Percentiles rank a stretch among this genome's conserved stretches.
Conservation (phyloP, 2,888 invertebrate species). For the Philereme transversata region DNA sequence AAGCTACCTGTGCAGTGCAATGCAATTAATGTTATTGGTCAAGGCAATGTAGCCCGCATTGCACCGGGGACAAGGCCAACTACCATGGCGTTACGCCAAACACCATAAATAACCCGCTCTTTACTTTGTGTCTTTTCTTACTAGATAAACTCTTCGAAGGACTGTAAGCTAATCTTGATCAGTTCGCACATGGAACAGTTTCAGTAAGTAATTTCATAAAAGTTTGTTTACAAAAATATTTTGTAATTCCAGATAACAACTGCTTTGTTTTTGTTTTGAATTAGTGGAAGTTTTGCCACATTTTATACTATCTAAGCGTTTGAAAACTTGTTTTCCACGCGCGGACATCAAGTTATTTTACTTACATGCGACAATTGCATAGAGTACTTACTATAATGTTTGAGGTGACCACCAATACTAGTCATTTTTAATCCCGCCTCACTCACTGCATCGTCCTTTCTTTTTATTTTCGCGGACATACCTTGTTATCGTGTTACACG, state of each 20-base stretch:
- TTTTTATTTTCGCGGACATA: constrained; percentile 6
- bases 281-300: no score
- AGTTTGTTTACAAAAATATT: no score
- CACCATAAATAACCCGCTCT: constrained; percentile 32
- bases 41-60: constrained; percentile 54
- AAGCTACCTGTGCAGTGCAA: constrained; percentile 13
- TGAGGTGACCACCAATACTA: neutral
- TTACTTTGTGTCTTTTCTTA: neutral
- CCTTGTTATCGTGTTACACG: constrained; percentile 18
- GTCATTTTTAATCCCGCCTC: neutral
- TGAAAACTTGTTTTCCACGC: constrained; percentile 26
- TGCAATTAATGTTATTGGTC: constrained; percentile 39
- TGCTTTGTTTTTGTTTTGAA: no score
- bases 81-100: constrained; percentile 48
- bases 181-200: no score
- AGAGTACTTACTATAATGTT: neutral
- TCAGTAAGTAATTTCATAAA: no score
- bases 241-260: no score
- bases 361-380: constrained; percentile 18
- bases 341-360: constrained; percentile 14
- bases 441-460: neutral
- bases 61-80: constrained; percentile 52
- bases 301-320: constrained; percentile 1
- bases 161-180: no score
- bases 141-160: no score